Conservation (phyloP, 2,113 vertebrate genomes). For the Mungos mungo region DNA sequence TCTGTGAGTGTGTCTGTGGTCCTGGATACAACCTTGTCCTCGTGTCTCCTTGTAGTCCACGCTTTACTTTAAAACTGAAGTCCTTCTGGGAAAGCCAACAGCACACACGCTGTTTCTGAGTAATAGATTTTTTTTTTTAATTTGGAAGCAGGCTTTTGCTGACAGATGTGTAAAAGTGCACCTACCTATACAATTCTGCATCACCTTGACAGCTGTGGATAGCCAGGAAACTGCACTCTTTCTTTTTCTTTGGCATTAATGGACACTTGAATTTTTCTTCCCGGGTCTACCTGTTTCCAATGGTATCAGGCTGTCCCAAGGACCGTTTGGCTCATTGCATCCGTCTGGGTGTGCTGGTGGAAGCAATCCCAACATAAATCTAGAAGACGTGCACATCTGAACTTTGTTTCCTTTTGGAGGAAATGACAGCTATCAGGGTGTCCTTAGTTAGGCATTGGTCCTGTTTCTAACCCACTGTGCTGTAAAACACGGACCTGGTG, state of each 20-base stretch:
- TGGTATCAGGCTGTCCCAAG: slow-evolving; percentile 13
- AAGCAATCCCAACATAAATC: slow-evolving; percentile 57
- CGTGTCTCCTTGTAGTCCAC: slow-evolving; percentile 49
- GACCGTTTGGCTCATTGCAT: slow-evolving; percentile 35
- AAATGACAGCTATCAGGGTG: not conserved
- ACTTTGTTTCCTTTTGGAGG: slow-evolving; percentile 49
- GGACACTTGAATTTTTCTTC: slow-evolving; percentile 64
- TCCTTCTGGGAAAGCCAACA: slow-evolving; percentile 56
- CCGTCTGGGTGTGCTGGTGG: slow-evolving; percentile 1
- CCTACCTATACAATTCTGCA: slow-evolving; percentile 62
- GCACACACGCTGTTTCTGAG: slow-evolving; percentile 47
- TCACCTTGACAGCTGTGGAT: slow-evolving; percentile 68
- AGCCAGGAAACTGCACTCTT: slow-evolving; percentile 60
- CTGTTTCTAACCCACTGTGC: not conserved
- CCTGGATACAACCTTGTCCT: not conserved
- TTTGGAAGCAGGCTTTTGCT: slow-evolving; percentile 77
- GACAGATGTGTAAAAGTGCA: slow-evolving; percentile 71
- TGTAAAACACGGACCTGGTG: not conserved
- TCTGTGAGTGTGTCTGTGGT: not conserved
- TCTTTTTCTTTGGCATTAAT: slow-evolving; percentile 70
- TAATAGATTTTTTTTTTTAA: not conserved
- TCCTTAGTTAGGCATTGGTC: not conserved
- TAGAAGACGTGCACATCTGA: not conserved
- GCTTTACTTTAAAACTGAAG: slow-evolving; percentile 47
- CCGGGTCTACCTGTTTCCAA: slow-evolving; percentile 41